These are phyloP conservation scores for Hydriomena furcata DNA, from an alignment of 2,888 invertebrate genomes.

Conservation along the genomic window DNA sequence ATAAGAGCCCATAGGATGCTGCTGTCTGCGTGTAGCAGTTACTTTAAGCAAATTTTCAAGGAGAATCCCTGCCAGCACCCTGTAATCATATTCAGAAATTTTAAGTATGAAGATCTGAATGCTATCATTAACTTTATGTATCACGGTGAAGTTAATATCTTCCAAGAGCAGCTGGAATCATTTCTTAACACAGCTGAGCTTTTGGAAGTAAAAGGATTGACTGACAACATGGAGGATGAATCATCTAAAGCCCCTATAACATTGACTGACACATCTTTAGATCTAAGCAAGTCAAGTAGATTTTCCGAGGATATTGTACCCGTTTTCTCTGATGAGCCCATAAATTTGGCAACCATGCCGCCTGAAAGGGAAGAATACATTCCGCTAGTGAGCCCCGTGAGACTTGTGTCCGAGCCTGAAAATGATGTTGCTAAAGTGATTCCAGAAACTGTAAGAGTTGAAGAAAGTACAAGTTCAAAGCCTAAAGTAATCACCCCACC, in stretches of 20 bases:
- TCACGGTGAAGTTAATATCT: conserved; percentile 91
- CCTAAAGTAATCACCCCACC: conserved; percentile 42
- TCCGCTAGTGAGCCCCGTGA: conserved; percentile 52
- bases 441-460: conserved; percentile 47
- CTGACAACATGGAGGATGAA: conserved; percentile 82
- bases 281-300: conserved; percentile 71
- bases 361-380: conserved; percentile 65
- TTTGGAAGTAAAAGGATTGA: conserved; percentile 89
- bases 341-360: conserved; percentile 72
- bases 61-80: conserved; percentile 92
- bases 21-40: conserved; percentile 92
- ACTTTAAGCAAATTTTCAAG: conserved; percentile 88
- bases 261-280: conserved; percentile 66
- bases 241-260: conserved; percentile 60
- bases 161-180: conserved; percentile 90
- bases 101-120: conserved; percentile 89
- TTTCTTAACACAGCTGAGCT: conserved; percentile 91
- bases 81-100: conserved; percentile 91
- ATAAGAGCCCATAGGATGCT: conserved; percentile 94
- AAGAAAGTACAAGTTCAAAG: conserved; percentile 51
- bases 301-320: conserved; percentile 58
- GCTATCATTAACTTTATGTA: conserved; percentile 93
- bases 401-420: conserved; percentile 50
- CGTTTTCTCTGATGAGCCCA: conserved; percentile 68
- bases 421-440: conserved; percentile 52